These are phyloP conservation scores for Pseudanteris insignis DNA, from an alignment of 2,888 invertebrate species.

Conservation along the genomic window DNA sequence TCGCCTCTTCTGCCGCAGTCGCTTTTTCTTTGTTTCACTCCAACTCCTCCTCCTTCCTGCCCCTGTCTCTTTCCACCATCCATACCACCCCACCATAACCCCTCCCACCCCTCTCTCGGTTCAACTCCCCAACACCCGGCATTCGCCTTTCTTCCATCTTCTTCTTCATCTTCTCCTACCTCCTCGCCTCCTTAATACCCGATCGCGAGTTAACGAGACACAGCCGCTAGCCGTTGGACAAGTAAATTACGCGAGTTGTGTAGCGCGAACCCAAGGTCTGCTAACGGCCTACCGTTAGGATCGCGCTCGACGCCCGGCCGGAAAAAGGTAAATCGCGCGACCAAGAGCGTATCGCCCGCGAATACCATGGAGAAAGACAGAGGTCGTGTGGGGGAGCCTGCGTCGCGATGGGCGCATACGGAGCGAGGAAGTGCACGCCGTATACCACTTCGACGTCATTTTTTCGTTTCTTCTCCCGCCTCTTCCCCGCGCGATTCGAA, in stretches of 20 bases:
- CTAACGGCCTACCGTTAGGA: slow-evolving; percentile 61
- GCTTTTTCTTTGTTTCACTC: no score
- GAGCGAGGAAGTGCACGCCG: slow-evolving; percentile 12
- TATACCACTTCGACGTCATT: no score
- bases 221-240: slow-evolving; percentile 59
- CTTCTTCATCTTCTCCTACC: slow-evolving; percentile 15
- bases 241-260: slow-evolving; percentile 61
- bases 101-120: no score
- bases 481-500: slow-evolving; percentile 11
- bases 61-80: no score
- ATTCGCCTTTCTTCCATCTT: neutral
- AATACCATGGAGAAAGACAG: slow-evolving; percentile 19
- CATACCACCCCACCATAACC: no score
- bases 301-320: slow-evolving; percentile 32
- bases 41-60: no score
- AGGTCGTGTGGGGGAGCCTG: slow-evolving; percentile 33
- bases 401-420: slow-evolving; percentile 22
- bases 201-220: slow-evolving; percentile 64
- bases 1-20: no score
- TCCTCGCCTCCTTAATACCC: slow-evolving; percentile 57
- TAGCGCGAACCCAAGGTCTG: slow-evolving; percentile 53
- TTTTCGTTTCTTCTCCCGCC: no score
- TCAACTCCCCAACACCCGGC: no score
- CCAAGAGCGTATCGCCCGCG: slow-evolving; percentile 39
- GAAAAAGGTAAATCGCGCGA: slow-evolving; percentile 43